These are phyloP conservation scores for Salvelinus alpinus DNA, from an alignment of 2,113 vertebrate genomes.

Conservation along the genomic window DNA sequence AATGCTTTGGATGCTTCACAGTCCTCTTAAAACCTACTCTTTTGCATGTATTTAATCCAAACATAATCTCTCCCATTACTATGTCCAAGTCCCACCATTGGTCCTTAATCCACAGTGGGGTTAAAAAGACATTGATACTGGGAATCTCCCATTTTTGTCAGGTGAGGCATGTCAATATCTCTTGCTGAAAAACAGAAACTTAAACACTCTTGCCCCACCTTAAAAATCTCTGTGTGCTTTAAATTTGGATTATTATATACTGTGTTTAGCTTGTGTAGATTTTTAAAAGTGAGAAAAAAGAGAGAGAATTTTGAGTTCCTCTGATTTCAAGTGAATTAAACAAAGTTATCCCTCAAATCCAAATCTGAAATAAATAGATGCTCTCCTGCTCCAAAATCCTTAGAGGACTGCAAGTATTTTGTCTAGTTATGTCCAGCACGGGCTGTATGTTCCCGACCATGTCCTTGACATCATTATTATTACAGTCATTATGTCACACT, in stretches of 20 bases:
- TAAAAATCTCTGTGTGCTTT: constrained; percentile 49
- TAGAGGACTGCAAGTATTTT: constrained; percentile 19
- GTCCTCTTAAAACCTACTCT: neutral
- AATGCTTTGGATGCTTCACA: neutral
- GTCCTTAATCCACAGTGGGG: constrained; percentile 29
- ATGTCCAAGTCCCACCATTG: neutral
- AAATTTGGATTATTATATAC: constrained; percentile 25
- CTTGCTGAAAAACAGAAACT: constrained; percentile 55
- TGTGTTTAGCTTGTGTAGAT: constrained; percentile 21
- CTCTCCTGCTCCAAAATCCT: constrained; percentile 2
- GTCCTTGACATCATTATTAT: constrained; percentile 17
- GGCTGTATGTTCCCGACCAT: neutral
- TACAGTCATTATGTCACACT: constrained; percentile 18
- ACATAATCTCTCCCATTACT: neutral
- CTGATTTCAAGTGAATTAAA: constrained; percentile 39
- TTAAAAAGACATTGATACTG: constrained; percentile 30
- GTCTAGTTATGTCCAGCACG: neutral
- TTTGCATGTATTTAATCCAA: neutral
- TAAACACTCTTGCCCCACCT: constrained; percentile 48
- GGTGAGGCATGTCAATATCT: constrained; percentile 53
- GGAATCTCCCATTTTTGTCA: constrained; percentile 57
- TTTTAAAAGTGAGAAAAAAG: constrained; percentile 63
- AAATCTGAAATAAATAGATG: constrained; percentile 21
- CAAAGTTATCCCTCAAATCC: constrained; percentile 18
- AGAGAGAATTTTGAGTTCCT: constrained; percentile 47